A percentile compares a stretch with the other conserved stretches of the same genome.
These are phyloP conservation scores for Zele albiditarsus DNA, from an alignment of 2,888 invertebrate species.

Conservation along the genomic window DNA sequence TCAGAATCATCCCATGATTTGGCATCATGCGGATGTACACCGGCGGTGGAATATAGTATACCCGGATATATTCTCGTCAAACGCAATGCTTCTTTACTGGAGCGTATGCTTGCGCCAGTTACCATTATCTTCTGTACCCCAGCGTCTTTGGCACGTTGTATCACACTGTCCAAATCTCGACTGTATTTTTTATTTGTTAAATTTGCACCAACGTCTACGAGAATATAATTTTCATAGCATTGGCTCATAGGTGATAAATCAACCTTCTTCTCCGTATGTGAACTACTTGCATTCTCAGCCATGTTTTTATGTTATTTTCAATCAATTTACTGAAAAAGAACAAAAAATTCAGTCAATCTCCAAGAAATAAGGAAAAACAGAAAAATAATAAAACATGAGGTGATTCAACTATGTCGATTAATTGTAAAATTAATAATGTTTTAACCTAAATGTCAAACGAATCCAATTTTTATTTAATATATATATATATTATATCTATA, in stretches of 20 bases:
- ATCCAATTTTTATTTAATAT: neutral
- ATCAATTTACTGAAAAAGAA: neutral
- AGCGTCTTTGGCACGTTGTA: constrained; percentile 93
- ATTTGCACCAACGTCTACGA: constrained; percentile 94
- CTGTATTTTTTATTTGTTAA: constrained; percentile 94
- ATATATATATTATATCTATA: neutral
- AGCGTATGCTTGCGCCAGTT: constrained; percentile 90
- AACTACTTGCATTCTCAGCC: constrained; percentile 64
- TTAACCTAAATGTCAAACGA: neutral
- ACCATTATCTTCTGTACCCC: constrained; percentile 97
- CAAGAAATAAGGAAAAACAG: neutral
- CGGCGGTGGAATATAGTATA: constrained; percentile 92
- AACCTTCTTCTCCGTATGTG: constrained; percentile 57
- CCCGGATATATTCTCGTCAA: constrained; percentile 92
- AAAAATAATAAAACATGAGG: neutral
- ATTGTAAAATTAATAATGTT: neutral
- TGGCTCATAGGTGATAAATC: constrained; percentile 77
- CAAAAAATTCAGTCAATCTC: neutral
- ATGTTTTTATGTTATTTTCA: constrained; percentile 51
- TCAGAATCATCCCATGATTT: constrained; percentile 85
- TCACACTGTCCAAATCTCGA: constrained; percentile 92
- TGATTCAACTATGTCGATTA: neutral
- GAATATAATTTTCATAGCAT: constrained; percentile 92
- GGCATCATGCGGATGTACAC: constrained; percentile 95
- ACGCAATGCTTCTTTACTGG: constrained; percentile 92